Base-by-base conservation (phyloP, 1,140 invertebrate genomes). In the Zaprionus gabonicus region DNA sequence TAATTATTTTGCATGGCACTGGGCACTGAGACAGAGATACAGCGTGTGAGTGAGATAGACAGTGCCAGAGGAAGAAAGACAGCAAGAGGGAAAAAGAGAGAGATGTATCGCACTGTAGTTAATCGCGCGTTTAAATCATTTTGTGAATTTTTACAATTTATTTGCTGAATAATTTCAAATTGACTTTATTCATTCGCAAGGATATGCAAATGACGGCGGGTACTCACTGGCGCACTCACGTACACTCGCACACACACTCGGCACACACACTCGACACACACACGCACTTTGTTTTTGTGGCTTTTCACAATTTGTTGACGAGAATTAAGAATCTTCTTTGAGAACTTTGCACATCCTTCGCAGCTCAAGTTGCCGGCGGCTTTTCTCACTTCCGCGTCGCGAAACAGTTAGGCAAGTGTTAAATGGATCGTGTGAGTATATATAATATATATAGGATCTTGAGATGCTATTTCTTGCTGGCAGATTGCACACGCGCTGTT, bases 131-230 rank as follows among this genome's bases (percentile, higher is more conserved):
- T 51, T 80, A 34, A 17, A 71, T 71, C 60, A 59, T 68, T 17
- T 66, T 73, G 38, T 60, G 31, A 49, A 36, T 75, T 28, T 75
- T 64, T 7, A 71, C 63, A 62, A 60, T 51, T 70, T 60, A 27
- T 44, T 20, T 72, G 17, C 20, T 70, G 17, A 34, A 46, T 60
- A 58, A 57, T 65, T 66, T 46, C 20, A 58, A 55, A 53, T 67
- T 73, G 56, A 15, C 62, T 71, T 65, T 55, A 34, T 74, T 63
- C 12, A 78, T 46, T 81, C 44, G 78, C 82, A 79, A 85, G 82
- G 82, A 86, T 86, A 86, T 85, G 82, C 82, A 85, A 85, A 85
- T 86, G 74, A 81, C 58, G 57, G 23, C 60, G 78, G 55, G 76
- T 67, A 74, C 58, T 64, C 57, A 63, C 81, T 71, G 62, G 59